Conservation (phyloP, 1,140 invertebrate species). For the Helicoverpa zea region DNA sequence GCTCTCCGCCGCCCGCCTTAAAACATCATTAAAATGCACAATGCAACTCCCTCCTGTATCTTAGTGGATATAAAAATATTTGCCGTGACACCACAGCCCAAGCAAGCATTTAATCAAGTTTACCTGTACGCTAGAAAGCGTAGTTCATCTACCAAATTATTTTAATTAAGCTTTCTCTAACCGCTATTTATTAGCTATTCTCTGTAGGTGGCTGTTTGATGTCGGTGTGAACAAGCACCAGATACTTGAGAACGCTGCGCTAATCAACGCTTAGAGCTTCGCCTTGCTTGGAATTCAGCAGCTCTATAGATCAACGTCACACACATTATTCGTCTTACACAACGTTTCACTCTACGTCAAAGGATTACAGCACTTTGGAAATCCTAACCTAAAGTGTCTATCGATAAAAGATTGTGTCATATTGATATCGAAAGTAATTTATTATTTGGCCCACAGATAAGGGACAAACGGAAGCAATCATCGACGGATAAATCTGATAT, state of each 20-base stretch:
- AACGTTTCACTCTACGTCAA: constrained; percentile 8
- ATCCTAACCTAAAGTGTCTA: neutral
- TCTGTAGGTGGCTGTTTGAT: constrained; percentile 50
- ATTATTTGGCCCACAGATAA: constrained; percentile 16
- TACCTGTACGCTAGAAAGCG: neutral
- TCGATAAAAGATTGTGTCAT: neutral
- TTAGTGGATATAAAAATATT: constrained; percentile 58
- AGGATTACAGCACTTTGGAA: constrained; percentile 8
- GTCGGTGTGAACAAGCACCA: constrained; percentile 40
- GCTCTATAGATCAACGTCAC: constrained; percentile 29
- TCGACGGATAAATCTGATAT: constrained; percentile 33
- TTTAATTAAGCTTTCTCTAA: constrained; percentile 56
- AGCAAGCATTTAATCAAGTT: constrained; percentile 27
- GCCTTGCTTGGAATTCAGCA: constrained; percentile 33
- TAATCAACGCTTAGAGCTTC: constrained; percentile 49
- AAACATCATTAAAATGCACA: constrained; percentile 71
- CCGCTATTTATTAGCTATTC: constrained; percentile 54
- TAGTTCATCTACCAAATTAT: constrained; percentile 46
- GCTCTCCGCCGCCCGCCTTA: constrained; percentile 47
- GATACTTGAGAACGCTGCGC: constrained; percentile 52
- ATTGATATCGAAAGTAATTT: constrained; percentile 23
- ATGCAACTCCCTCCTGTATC: constrained; percentile 54
- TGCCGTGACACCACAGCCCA: constrained; percentile 40
- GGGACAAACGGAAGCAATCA: constrained; percentile 23
- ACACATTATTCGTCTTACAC: constrained; percentile 38